Base-by-base conservation (phyloP, 2,888 invertebrate species). In the Cheilosia soror region DNA sequence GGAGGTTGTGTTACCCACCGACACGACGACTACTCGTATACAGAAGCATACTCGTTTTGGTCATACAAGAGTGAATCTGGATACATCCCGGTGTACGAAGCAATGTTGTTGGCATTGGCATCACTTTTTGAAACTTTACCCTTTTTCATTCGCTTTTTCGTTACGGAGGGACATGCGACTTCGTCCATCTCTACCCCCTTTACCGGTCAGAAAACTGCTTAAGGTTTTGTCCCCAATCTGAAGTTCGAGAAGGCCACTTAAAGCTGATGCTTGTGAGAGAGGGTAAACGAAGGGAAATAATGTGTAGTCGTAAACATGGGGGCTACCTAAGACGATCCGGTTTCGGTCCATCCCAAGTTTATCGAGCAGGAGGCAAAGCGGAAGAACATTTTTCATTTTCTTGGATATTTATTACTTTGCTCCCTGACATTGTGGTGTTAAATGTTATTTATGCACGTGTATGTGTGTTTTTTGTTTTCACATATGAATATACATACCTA, bases 341-440 rank as follows among this genome's bases (percentile, higher is more conserved):
- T 76, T 80, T 66, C 75, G 75, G 75, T 63, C n/a, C n/a, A n/a
- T n/a, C 20, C 58, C 69, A 76, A 84, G 69, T 84, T 84, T 84
- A 84, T 84, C 84, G 84, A 84, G 42, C 79, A 79, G 75, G 71
- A 76, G 80, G 49, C 62, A 62, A 76, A 47, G 71, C 66, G 85
- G 76, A 85, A 85, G 66, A 84, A 85, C 85, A 85, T 85, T 85
- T 85, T 85, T 85, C 85, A 85, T 85, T 85, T 85, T 81, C 85
- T 72, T 81, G 76, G 77, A 85, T 85, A 85, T 85, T 85, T 85
- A 85, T 85, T 85, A 81, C 85, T 81, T 81, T 85, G 85, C 76
- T 85, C 85, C 69, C 76, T 81, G 81, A 77, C 85, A 85, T 81
- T 85, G 81, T 77, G 85, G 85, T 85, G 81, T 85, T 85, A 85